Evolutionary conservation across 2,797 vertebrate genomes (phyloP).

Genomic region (Trichosurus vulpecula): DNA sequence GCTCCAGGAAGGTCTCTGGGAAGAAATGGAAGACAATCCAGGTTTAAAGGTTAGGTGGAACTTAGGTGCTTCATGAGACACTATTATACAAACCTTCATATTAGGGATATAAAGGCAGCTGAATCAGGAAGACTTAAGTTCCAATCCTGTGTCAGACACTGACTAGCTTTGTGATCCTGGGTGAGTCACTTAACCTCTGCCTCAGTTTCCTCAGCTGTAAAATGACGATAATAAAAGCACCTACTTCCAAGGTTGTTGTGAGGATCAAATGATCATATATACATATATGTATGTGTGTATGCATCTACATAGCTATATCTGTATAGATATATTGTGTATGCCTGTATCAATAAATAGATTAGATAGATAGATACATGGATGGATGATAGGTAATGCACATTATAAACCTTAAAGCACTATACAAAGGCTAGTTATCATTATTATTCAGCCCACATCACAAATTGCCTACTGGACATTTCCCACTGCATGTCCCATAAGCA

Average conservation of each 20-base stretch:
- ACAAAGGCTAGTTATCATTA: background rate
- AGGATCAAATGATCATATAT: background rate
- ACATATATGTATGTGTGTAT: background rate
- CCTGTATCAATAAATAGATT: background rate
- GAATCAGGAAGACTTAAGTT: background rate
- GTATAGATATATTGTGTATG: background rate
- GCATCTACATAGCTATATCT: background rate
- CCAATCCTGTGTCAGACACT: background rate
- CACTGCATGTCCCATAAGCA: background rate
- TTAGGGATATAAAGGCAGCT: background rate
- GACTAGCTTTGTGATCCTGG: background rate
- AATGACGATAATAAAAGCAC: background rate
- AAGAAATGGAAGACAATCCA: background rate
- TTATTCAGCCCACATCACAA: background rate
- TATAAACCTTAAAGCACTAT: background rate
- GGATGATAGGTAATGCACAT: background rate
- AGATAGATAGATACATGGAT: no score
- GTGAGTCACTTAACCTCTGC: background rate
- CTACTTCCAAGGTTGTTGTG: background rate
- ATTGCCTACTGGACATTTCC: background rate
- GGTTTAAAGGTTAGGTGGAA: background rate
- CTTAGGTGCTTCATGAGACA: background rate
- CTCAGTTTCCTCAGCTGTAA: background rate
- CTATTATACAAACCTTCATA: background rate
- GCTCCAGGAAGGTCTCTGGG: background rate